phyloP scores from a whole-genome alignment of 1,140 invertebrate species.

The Zophobas atratus region DNA sequence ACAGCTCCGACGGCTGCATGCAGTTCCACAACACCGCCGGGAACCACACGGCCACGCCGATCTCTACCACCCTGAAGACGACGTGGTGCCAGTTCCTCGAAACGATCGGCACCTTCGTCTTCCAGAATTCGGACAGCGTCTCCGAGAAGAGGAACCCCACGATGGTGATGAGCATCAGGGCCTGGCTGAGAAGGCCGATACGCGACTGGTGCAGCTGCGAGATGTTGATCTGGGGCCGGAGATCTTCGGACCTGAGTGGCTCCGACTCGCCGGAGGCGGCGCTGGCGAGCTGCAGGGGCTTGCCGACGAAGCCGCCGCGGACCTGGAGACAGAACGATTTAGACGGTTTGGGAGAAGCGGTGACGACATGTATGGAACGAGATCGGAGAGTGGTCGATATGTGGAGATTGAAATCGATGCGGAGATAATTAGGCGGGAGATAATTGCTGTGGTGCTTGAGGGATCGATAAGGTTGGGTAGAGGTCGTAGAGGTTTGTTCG shows the following conservation, averaged over 20 bases:
- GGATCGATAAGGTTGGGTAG: constrained; percentile 9
- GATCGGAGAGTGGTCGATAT: background rate
- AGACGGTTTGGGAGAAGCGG: constrained; percentile 2
- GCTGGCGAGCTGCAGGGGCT: constrained; percentile 64
- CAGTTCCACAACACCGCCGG: constrained; percentile 96
- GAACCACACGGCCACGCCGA: constrained; percentile 95
- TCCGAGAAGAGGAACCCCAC: constrained; percentile 92
- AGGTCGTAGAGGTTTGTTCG: background rate
- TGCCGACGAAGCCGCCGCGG: constrained; percentile 69
- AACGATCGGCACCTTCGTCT: constrained; percentile 90
- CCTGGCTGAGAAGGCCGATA: constrained; percentile 89
- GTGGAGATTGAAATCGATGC: background rate
- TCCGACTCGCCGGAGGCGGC: constrained; percentile 66
- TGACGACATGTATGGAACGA: background rate
- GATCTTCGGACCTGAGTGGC: constrained; percentile 58
- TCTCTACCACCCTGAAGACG: constrained; percentile 91
- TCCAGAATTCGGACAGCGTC: constrained; percentile 93
- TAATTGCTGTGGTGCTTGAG: background rate
- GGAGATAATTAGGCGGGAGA: constrained; percentile 4
- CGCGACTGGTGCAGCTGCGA: constrained; percentile 94
- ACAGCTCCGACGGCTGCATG: constrained; percentile 93
- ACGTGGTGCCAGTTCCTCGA: constrained; percentile 94
- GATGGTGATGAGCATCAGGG: constrained; percentile 87
- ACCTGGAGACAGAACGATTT: constrained; percentile 56
- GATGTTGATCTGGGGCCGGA: constrained; percentile 77